Evolutionary conservation across 2,113 vertebrate genomes (phyloP).

Genomic region (Erpornis zantholeuca): DNA sequence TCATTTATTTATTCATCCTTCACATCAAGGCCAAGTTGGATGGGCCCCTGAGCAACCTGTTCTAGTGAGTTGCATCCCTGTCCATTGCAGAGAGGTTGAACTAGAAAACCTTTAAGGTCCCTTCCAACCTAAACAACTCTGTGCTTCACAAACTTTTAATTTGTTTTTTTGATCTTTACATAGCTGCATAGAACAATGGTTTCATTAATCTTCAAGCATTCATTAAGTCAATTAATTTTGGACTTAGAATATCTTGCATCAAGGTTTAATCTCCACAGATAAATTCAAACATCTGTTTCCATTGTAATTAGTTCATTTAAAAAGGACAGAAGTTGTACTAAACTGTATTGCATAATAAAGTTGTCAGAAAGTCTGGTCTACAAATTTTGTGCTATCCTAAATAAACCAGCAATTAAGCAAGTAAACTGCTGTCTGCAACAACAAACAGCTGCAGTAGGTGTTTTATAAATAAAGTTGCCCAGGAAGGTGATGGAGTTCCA

Average conservation of each 20-base stretch:
- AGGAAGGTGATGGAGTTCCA: background rate
- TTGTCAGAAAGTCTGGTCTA: background rate
- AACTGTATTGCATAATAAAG: background rate
- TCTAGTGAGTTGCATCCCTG: background rate
- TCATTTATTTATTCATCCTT: slow-evolving; percentile 17
- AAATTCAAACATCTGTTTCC: background rate
- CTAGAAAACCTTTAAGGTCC: background rate
- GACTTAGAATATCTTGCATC: background rate
- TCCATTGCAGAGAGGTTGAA: background rate
- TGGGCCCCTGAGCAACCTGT: background rate
- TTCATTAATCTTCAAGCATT: background rate
- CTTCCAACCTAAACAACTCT: background rate
- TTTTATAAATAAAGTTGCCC: background rate
- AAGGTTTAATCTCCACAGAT: background rate
- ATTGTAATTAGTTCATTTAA: background rate
- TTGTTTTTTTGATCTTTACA: background rate
- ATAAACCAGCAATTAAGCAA: background rate
- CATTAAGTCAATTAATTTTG: background rate
- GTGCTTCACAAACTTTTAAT: background rate
- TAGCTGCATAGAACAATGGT: background rate
- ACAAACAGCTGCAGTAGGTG: background rate
- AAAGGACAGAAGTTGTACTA: background rate
- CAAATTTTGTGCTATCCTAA: background rate
- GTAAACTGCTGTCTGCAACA: background rate
- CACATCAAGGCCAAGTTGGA: background rate